These are phyloP conservation scores for Reticulitermes speratus DNA, from an alignment of 1,140 invertebrate genomes.

Conservation along the genomic window DNA sequence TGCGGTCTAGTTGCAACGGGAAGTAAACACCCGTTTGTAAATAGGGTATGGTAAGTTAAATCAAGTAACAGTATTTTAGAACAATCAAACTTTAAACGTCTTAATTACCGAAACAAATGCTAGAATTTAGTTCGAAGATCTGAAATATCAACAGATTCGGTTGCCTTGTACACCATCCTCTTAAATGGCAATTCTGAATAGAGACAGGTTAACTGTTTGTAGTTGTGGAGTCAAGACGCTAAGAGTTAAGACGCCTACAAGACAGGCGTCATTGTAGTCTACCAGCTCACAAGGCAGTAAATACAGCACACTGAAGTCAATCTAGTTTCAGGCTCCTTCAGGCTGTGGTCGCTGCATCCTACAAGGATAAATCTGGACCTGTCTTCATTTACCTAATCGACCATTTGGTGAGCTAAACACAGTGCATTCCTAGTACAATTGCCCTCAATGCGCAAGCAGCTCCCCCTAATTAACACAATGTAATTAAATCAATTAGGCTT, in stretches of 20 bases:
- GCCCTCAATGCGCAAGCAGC: slow-evolving; percentile 34
- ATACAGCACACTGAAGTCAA: not conserved
- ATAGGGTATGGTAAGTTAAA: no score
- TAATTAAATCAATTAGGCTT: slow-evolving; percentile 36
- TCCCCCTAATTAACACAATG: slow-evolving; percentile 36
- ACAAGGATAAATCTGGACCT: not conserved
- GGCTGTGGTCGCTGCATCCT: not conserved
- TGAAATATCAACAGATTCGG: no score
- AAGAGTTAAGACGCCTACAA: not conserved
- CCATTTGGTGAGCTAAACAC: slow-evolving; percentile 29
- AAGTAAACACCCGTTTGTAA: no score
- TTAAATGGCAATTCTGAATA: not conserved
- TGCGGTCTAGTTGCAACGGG: no score
- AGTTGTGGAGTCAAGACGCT: not conserved
- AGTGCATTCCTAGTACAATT: slow-evolving; percentile 32
- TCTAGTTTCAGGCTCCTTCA: not conserved
- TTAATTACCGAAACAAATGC: no score
- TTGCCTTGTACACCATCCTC: no score
- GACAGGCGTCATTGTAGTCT: not conserved
- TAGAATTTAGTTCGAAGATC: no score
- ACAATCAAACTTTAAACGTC: no score
- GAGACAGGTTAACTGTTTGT: not conserved
- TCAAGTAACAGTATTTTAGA: no score
- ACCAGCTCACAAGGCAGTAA: not conserved
- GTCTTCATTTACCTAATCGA: slow-evolving; percentile 35